These are phyloP conservation scores for Drosophila antonietae DNA, from an alignment of 2,888 invertebrate species.

Conservation along the genomic window DNA sequence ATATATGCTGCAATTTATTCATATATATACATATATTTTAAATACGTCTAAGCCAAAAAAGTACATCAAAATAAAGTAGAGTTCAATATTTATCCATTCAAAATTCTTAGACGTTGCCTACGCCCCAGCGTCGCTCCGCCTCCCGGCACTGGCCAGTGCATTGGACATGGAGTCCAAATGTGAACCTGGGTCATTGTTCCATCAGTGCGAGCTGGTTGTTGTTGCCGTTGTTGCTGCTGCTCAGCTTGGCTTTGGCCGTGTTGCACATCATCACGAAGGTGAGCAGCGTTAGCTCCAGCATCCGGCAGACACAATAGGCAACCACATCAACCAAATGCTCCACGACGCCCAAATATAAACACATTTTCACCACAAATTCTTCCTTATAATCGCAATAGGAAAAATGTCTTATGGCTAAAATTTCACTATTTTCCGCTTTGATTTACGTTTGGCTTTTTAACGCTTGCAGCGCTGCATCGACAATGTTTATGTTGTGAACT, in stretches of 20 bases:
- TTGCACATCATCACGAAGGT: constrained; percentile 77
- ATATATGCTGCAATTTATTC: constrained; percentile 3
- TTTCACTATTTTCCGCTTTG: constrained; percentile 1
- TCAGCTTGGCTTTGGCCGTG: constrained; percentile 55
- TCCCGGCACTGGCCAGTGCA: background rate
- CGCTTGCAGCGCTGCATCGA: constrained; percentile 20
- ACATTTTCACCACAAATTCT: constrained; percentile 56
- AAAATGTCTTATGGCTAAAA: background rate
- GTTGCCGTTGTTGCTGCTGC: constrained; percentile 37
- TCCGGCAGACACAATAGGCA: constrained; percentile 79
- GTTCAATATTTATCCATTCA: constrained; percentile 18
- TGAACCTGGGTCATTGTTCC: constrained; percentile 42
- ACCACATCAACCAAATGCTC: constrained; percentile 78
- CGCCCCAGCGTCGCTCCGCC: background rate
- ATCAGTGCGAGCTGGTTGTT: constrained; percentile 39
- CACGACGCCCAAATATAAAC: constrained; percentile 79
- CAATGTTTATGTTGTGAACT: constrained; percentile 42
- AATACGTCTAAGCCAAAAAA: constrained; percentile 1
- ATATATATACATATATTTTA: background rate
- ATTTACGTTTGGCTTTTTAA: constrained; percentile 11
- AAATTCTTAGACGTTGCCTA: constrained; percentile 27
- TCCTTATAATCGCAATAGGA: background rate
- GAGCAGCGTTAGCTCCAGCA: constrained; percentile 77
- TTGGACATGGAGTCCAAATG: constrained; percentile 4
- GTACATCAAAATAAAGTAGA: constrained; percentile 27